These are phyloP conservation scores for Alethe diademata DNA, from an alignment of 2,113 vertebrate genomes.

Conservation along the genomic window DNA sequence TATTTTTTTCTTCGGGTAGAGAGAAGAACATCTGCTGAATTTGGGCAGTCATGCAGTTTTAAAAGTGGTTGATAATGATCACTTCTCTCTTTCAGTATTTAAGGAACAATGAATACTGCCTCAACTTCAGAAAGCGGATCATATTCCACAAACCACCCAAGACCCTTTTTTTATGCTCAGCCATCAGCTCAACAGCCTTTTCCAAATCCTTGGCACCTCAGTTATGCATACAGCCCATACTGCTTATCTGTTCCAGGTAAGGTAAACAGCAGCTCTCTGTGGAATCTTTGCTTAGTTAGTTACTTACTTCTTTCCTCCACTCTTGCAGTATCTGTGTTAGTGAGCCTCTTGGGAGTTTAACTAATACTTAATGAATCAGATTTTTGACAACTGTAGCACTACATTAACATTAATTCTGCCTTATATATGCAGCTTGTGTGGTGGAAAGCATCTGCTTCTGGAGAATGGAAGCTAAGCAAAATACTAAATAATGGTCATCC, in stretches of 20 bases:
- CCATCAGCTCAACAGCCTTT: conserved; percentile 62
- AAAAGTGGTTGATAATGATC: not conserved
- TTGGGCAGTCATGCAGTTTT: fast-evolving
- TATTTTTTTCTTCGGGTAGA: not conserved
- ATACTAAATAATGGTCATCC: not conserved
- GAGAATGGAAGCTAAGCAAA: not conserved
- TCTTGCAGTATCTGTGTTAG: not conserved
- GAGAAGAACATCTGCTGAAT: not conserved
- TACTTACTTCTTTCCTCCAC: not conserved
- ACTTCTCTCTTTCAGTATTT: not conserved
- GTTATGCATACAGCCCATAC: conserved; percentile 37
- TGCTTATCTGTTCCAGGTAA: conserved; percentile 61
- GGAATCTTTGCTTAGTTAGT: not conserved
- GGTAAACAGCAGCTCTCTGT: not conserved
- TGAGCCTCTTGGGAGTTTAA: not conserved
- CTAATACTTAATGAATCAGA: not conserved
- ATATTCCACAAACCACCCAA: conserved; percentile 40
- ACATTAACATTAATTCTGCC: not conserved
- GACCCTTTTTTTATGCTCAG: conserved; percentile 65
- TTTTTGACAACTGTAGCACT: not conserved
- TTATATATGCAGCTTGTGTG: not conserved
- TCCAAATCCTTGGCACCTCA: conserved; percentile 61
- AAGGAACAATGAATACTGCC: conserved; percentile 51
- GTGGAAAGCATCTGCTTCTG: not conserved
- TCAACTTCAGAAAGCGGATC: conserved; percentile 48